Evolutionary conservation across 1,140 invertebrate genomes (phyloP).

Genomic region (Marisa cornuarietis): DNA sequence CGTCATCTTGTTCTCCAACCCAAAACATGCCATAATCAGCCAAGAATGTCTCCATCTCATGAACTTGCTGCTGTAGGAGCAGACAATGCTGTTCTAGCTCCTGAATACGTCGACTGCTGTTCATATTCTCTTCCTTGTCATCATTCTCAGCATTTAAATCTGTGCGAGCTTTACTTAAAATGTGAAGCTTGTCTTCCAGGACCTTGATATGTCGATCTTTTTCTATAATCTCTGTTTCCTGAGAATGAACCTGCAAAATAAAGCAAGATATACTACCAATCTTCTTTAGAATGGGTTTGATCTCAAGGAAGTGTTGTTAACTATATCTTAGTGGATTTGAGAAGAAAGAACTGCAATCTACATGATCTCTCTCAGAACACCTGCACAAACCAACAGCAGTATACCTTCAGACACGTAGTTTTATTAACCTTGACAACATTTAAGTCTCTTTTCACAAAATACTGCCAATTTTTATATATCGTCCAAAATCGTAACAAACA

Average conservation of each 20-base stretch:
- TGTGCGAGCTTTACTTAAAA: slow-evolving; percentile 46
- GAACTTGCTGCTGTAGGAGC: slow-evolving; percentile 58
- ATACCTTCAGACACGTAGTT: neutral
- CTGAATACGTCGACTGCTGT: slow-evolving; percentile 13
- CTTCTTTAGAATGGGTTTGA: too few relatives aligned
- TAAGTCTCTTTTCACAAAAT: neutral
- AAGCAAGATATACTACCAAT: too few relatives aligned
- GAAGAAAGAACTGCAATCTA: too few relatives aligned
- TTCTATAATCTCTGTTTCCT: slow-evolving; percentile 42
- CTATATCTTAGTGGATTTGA: too few relatives aligned
- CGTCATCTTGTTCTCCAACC: slow-evolving; percentile 57
- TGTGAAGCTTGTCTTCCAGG: slow-evolving; percentile 52
- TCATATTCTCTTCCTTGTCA: slow-evolving; percentile 1
- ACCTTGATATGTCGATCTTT: slow-evolving; percentile 44
- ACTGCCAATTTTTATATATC: neutral
- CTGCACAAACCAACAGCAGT: too few relatives aligned
- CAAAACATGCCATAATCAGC: slow-evolving; percentile 66
- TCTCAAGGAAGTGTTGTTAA: too few relatives aligned
- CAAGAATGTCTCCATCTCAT: slow-evolving; percentile 65
- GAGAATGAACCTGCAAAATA: slow-evolving; percentile 26
- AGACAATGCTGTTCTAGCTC: slow-evolving; percentile 60
- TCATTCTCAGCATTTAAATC: neutral
- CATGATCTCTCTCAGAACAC: too few relatives aligned
- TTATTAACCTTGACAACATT: neutral
- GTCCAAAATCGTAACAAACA: too few relatives aligned